phyloP scores from a whole-genome alignment of 2,113 vertebrate species.

The Oreocharis arfaki region DNA sequence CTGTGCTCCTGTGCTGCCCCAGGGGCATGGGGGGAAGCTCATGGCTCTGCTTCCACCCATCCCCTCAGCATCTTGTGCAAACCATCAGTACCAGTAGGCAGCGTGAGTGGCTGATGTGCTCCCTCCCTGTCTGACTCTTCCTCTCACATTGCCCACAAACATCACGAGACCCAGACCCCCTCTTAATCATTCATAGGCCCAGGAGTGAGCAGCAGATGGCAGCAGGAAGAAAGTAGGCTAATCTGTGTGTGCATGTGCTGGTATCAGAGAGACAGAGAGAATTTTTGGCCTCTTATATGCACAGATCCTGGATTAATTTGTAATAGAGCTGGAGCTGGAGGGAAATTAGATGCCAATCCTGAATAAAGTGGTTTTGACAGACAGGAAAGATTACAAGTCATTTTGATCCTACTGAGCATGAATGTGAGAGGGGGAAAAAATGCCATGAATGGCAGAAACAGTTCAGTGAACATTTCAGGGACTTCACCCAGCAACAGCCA shows the following conservation, averaged over 20 bases:
- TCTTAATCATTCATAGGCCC: background rate
- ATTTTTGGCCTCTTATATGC: conserved; percentile 19
- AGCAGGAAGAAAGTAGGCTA: background rate
- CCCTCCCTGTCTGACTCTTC: background rate
- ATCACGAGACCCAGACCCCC: background rate
- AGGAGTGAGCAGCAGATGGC: conserved; percentile 24
- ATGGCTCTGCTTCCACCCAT: background rate
- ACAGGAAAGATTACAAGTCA: conserved; percentile 55
- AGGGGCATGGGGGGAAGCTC: background rate
- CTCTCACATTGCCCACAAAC: background rate
- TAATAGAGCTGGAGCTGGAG: conserved; percentile 49
- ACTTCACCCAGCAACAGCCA: background rate
- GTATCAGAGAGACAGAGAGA: background rate
- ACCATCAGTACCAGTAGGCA: background rate
- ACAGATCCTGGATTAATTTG: conserved; percentile 42
- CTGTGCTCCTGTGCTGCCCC: background rate
- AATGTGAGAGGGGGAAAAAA: background rate
- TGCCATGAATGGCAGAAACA: conserved; percentile 3
- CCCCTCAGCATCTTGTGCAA: background rate
- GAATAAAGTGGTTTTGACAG: conserved; percentile 61
- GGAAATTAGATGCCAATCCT: conserved; percentile 54
- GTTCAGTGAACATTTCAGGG: background rate
- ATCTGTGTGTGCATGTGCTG: background rate
- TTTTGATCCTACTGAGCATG: conserved; percentile 42
- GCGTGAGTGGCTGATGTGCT: background rate